Conservation (phyloP, 2,888 invertebrate species). For the Spodoptera picta region DNA sequence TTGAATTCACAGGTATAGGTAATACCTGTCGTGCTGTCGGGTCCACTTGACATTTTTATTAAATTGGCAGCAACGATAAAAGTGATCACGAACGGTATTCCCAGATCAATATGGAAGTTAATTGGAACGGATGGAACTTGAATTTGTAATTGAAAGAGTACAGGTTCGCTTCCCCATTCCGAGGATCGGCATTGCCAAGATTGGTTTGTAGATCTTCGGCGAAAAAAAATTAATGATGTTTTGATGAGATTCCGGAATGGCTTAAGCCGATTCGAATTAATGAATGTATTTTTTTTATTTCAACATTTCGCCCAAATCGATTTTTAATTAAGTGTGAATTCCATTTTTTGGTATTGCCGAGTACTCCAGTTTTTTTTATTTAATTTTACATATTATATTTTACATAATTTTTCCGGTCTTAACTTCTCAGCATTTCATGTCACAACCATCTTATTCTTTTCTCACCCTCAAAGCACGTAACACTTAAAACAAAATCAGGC, state of each 20-base stretch:
- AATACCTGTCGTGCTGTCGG: slow-evolving; percentile 30
- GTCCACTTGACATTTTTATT: slow-evolving; percentile 62
- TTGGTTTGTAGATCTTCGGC: slow-evolving; percentile 45
- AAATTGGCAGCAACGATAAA: slow-evolving; percentile 68
- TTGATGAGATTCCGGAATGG: slow-evolving; percentile 38
- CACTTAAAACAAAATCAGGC: too few species aligned
- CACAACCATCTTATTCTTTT: too few species aligned
- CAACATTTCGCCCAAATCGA: slow-evolving; percentile 7
- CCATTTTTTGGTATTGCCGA: background rate
- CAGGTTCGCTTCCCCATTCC: slow-evolving; percentile 66
- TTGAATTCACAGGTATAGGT: slow-evolving; percentile 38
- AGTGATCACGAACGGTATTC: slow-evolving; percentile 66
- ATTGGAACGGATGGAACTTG: slow-evolving; percentile 81
- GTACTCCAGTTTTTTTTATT: slow-evolving; percentile 4
- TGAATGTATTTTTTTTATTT: slow-evolving; percentile 14
- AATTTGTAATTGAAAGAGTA: slow-evolving; percentile 83
- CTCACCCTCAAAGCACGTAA: too few species aligned
- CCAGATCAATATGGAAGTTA: slow-evolving; percentile 79
- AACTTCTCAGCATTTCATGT: too few species aligned
- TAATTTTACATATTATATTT: too few species aligned
- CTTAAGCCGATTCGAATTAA: slow-evolving; percentile 27
- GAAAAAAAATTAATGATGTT: slow-evolving; percentile 53
- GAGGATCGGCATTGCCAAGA: slow-evolving; percentile 63
- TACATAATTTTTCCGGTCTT: background rate
- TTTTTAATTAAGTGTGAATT: slow-evolving; percentile 24